Conservation (phyloP, 2,797 vertebrate genomes). For the Rhinella marina region DNA sequence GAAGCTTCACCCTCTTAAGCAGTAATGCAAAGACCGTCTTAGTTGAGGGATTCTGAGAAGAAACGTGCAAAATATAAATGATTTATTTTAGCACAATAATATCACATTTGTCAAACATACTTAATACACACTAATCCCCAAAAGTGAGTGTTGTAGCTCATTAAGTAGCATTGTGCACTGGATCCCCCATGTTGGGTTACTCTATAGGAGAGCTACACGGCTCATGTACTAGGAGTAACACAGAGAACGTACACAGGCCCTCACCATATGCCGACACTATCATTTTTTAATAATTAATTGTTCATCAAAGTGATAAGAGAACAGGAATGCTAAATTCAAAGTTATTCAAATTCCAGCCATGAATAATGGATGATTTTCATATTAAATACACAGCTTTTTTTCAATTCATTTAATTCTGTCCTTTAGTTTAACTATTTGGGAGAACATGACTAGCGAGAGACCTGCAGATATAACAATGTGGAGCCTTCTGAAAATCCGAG, state of each 20-base stretch:
- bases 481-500: slow-evolving; percentile 76
- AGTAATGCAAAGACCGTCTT: background rate
- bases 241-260: slow-evolving; percentile 71
- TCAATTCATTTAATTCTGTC: slow-evolving; percentile 77
- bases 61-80: background rate
- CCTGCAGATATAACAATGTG: slow-evolving; percentile 73
- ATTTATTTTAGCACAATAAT: background rate
- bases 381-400: slow-evolving; percentile 84
- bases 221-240: slow-evolving; percentile 63
- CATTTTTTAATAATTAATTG: slow-evolving; percentile 87
- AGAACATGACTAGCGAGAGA: slow-evolving; percentile 79
- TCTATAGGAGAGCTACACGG: slow-evolving; percentile 38
- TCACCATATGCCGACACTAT: slow-evolving; percentile 78
- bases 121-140: slow-evolving; percentile 1
- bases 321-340: slow-evolving; percentile 82
- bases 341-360: slow-evolving; percentile 82
- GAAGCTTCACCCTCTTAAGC: background rate
- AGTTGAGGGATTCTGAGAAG: background rate
- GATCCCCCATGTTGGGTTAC: background rate
- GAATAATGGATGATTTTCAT: slow-evolving; percentile 84
- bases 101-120: slow-evolving; percentile 2
- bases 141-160: background rate
- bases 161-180: slow-evolving; percentile 3
- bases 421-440: slow-evolving; percentile 81
- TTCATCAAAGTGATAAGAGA: slow-evolving; percentile 81